These are phyloP conservation scores for Theocolax elegans DNA, from an alignment of 1,140 invertebrate species.

Conservation along the genomic window DNA sequence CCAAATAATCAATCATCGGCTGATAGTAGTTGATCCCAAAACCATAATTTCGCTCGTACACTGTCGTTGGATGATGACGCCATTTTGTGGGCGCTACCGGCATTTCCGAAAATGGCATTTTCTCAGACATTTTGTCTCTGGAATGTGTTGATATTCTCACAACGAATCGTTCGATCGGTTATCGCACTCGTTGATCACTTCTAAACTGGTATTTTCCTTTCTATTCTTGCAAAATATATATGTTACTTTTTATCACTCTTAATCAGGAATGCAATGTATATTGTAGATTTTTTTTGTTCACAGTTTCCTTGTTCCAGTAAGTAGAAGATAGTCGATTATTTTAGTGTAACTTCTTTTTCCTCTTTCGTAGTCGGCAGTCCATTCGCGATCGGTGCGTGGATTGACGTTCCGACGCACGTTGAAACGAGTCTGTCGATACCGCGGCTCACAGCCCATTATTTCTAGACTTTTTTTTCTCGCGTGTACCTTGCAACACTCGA, in stretches of 20 bases:
- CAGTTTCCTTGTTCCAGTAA: no score
- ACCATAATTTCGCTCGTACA: constrained; percentile 83
- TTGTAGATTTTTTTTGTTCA: no score
- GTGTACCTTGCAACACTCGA: background rate
- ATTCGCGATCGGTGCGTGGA: background rate
- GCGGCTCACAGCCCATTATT: background rate
- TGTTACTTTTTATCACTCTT: background rate
- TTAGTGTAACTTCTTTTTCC: background rate
- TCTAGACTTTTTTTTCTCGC: constrained; percentile 11
- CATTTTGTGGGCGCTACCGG: constrained; percentile 65
- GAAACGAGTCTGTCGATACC: constrained; percentile 6
- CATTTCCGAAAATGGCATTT: constrained; percentile 57
- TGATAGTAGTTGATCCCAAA: constrained; percentile 85
- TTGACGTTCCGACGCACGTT: background rate
- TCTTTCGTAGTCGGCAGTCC: background rate
- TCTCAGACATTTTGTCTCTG: constrained; percentile 6
- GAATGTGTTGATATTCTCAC: no score
- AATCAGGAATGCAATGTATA: no score
- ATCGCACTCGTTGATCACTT: no score
- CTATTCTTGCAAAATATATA: background rate
- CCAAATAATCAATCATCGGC: constrained; percentile 85
- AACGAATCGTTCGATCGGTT: constrained; percentile 3
- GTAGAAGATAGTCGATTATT: no score
- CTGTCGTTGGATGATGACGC: constrained; percentile 68
- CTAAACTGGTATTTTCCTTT: background rate